phyloP scores from a whole-genome alignment of 2,113 vertebrate species.

The Catharus minimus region DNA sequence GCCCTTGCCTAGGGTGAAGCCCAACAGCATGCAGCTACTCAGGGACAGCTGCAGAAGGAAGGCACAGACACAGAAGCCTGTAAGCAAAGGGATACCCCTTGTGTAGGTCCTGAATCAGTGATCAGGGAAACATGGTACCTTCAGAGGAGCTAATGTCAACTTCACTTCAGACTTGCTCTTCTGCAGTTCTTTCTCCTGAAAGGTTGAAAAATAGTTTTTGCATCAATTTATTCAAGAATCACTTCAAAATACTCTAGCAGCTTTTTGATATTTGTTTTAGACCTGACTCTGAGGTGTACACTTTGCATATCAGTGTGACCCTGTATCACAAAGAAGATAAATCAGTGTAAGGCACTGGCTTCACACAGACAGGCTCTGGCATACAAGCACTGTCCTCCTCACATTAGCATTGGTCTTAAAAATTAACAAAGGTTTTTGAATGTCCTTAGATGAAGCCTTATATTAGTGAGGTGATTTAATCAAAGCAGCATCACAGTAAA shows the following conservation, averaged over 20 bases:
- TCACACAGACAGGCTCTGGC: not conserved
- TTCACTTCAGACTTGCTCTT: conserved; percentile 60
- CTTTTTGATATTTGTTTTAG: not conserved
- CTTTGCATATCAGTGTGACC: not conserved
- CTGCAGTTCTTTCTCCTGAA: conserved; percentile 76
- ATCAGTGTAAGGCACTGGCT: not conserved
- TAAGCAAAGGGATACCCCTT: not conserved
- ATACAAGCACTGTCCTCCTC: not conserved
- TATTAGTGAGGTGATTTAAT: not conserved
- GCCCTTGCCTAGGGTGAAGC: not conserved
- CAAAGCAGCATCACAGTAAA: not conserved
- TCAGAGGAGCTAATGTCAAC: conserved; percentile 74
- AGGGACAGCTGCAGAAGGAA: not conserved
- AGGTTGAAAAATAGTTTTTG: not conserved
- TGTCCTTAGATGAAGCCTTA: not conserved
- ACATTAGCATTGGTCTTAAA: not conserved
- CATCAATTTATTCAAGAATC: not conserved
- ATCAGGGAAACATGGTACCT: conserved; percentile 63
- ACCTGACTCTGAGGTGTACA: rapidly evolving
- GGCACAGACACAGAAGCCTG: not conserved
- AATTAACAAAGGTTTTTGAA: not conserved
- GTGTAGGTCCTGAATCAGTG: not conserved
- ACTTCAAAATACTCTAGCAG: not conserved
- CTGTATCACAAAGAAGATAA: not conserved
- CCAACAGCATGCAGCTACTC: not conserved